These are phyloP conservation scores for Alentia gelatinosa DNA, from an alignment of 2,888 invertebrate genomes.

Conservation along the genomic window DNA sequence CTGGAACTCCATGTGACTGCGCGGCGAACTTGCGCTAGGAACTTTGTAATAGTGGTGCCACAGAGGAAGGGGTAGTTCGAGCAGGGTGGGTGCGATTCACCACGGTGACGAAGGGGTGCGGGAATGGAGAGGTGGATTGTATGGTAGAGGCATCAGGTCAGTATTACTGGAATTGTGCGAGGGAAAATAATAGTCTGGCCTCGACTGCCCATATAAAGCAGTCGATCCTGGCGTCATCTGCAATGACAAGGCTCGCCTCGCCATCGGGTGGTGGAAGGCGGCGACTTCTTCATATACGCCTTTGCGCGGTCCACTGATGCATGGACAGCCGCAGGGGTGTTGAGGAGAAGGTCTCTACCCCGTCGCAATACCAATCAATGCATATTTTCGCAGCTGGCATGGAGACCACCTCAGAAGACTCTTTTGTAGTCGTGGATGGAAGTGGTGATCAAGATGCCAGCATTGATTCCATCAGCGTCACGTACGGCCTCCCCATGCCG, in stretches of 20 bases:
- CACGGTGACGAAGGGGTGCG: neutral
- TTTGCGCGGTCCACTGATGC: neutral
- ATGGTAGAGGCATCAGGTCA: neutral
- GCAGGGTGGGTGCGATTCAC: neutral
- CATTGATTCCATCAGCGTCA: neutral
- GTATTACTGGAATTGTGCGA: neutral
- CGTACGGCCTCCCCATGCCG: neutral
- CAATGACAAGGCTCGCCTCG: neutral
- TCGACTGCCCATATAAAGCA: neutral
- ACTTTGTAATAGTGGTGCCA: neutral
- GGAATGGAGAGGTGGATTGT: neutral
- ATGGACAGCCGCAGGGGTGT: neutral
- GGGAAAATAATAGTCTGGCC: neutral
- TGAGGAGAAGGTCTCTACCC: neutral
- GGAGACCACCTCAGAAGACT: neutral
- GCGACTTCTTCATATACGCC: neutral
- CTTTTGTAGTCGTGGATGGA: neutral
- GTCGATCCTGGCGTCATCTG: neutral
- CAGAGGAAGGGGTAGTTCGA: neutral
- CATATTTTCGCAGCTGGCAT: conserved; percentile 3
- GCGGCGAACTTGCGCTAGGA: no score
- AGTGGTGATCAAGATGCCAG: neutral
- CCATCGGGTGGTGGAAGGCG: neutral
- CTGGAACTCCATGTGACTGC: no score
- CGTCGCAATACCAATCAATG: neutral